Evolutionary conservation across 2,113 vertebrate genomes (phyloP).

Genomic region (Gambusia holbrooki): DNA sequence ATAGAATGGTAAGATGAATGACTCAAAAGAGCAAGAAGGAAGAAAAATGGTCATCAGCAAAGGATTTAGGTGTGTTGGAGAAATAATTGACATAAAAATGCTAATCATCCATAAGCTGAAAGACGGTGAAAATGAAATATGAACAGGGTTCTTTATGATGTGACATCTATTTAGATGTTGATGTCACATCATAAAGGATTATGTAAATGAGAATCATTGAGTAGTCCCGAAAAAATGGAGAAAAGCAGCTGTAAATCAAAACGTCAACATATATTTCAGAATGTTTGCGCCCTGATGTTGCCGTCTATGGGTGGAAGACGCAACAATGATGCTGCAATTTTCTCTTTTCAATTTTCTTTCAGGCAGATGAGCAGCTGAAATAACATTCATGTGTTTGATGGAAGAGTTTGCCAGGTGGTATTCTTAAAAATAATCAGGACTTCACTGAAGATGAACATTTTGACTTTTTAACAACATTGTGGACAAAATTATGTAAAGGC

Average conservation of each 20-base stretch:
- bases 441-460: not conserved
- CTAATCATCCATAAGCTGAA: not conserved
- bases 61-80: not conserved
- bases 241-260: not conserved
- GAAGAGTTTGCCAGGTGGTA: not conserved
- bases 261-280: too few relatives aligned
- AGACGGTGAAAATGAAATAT: not conserved
- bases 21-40: not conserved
- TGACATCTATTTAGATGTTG: not conserved
- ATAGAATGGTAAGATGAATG: not conserved
- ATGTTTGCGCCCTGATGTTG: too few relatives aligned
- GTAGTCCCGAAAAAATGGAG: not conserved
- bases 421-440: not conserved
- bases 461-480: not conserved
- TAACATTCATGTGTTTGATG: not conserved
- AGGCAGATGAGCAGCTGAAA: not conserved
- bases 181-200: not conserved
- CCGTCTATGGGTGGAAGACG: not conserved
- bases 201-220: not conserved
- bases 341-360: not conserved
- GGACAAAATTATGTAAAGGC: too few relatives aligned
- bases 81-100: not conserved
- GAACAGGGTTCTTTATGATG: too few relatives aligned
- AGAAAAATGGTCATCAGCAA: slow-evolving; percentile 12
- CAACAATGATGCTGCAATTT: too few relatives aligned